Evolutionary conservation across 1,140 invertebrate species (phyloP), one percentile per base, ranked within the genome.

Genomic region (Trichogramma pretiosum): DNA sequence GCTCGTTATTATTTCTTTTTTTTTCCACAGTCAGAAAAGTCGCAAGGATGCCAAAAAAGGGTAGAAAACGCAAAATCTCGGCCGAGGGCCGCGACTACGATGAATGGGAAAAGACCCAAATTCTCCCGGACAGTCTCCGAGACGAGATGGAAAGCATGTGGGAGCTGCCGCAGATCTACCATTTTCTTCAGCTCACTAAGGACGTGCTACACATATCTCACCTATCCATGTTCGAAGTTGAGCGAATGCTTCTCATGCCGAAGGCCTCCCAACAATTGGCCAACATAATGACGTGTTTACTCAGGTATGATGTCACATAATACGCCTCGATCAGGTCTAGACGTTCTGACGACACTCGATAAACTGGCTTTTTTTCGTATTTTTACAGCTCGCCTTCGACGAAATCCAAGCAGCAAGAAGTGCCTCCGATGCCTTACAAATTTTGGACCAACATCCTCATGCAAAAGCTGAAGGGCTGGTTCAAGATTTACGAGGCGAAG

Each of bases 211-310:
- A 68, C 35, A 55, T 70, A 47, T 52, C 70, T 72, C 40, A 72
- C 64, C 67, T 80, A 17, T 69, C 77, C 1, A 74, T 79, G 61
- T 80, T 75, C 48, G 79, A 82, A 56, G 62, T 81, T 26, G 79
- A 82, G 60, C 68, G 78, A 23, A 77, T 77, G 66, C 61, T 82
- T 10, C 54, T 76, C n/a, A 74, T 80, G 59, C 74, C 78, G 14
- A 64, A 70, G 52, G 75, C 76, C 35, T 79, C 77, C 1, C 71
- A 71, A 46, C 72, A 74, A 28, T 60, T 82, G 42, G 69, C 74
- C 16, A 61, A 63, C 33, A 68, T 81, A 2, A 80, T 82, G 77
- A 80, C 79, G 0, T 72, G 70, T 26, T 65, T 80, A 18, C 56
- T 80, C 16, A 76, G 73, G 63, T 70, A 60, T 8, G 5, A n/a